Percentiles rank a stretch among this genome's conserved stretches.
These are phyloP conservation scores for Amphiura filiformis DNA, from an alignment of 35 echinoderm and acorn worm species.

Conservation along the genomic window DNA sequence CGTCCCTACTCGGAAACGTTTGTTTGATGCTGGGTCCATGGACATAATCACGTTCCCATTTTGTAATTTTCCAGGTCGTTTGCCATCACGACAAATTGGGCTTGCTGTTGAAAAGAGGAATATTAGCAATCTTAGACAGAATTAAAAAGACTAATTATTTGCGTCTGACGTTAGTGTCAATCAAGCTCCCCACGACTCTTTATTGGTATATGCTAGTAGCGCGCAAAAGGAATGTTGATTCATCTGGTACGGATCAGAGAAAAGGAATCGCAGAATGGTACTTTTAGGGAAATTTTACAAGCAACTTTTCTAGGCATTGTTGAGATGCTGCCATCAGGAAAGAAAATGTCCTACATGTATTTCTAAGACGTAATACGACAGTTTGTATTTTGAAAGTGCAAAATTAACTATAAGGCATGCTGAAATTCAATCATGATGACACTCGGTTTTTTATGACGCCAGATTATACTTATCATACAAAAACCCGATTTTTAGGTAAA, in stretches of 20 bases:
- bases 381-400: no score
- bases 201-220: neutral
- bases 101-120: neutral
- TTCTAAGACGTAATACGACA: no score
- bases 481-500: no score
- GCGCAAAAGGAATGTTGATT: neutral
- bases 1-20: neutral
- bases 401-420: no score
- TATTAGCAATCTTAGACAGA: neutral
- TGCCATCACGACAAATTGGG: neutral
- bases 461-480: no score
- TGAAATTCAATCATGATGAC: no score
- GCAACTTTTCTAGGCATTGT: no score
- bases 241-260: neutral
- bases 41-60: neutral
- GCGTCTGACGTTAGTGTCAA: neutral
- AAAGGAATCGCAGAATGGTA: no score
- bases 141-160: neutral
- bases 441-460: no score
- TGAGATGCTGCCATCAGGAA: no score
- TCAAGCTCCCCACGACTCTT: neutral
- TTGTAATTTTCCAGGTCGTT: neutral
- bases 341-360: no score
- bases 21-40: neutral
- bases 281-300: no score